Base-by-base conservation (phyloP, 2,113 vertebrate species). In the Cebidichthys violaceus region DNA sequence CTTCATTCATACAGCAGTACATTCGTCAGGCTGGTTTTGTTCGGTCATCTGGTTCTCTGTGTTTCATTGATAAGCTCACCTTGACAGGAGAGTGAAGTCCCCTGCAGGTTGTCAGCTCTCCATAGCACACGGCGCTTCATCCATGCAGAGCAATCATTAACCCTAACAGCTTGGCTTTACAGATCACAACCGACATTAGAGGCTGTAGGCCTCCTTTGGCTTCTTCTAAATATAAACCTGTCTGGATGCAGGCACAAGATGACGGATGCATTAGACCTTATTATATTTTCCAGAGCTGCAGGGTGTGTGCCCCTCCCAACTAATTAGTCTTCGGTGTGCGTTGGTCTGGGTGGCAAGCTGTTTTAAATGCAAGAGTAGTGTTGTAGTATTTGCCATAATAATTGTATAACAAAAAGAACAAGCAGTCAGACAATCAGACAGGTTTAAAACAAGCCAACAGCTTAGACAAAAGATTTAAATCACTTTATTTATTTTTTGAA, bases 241-340 rank as follows among this genome's bases (percentile, higher is more conserved):
- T 75, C 70, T 79, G 37, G 52, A 55, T 85, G 29, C 52, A 67
- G 27, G 27, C 20, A 35, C 27, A 47, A 57, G 33, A 20, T 33
- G 20, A 67, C 59, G 62, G 47, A 75, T 47, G 67, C 29, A 64
- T 17, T 57, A 69, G 22, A 73, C 9, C 24, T 59, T 20, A 70
- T 80, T 73, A 69, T 79, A 55, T 77, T 84, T 85, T 62, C 78
- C 78, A 82, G 82, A 62, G 66, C 45, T 85, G 65, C 65, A 71
- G 4, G 82, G 65, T 75, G 61, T 50, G 65, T 33, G 20, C 74
- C 31, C 33, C 45, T 5, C 77, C 77, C 57, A 35, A 20, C 59
- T 77, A 64, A 45, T 87, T 41, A 52, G n/a, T 14, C 82, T 52
- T 66, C 1, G 70, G 39, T 27, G 20, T 41, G 67, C 17, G 35